Conservation (phyloP, 2,113 vertebrate genomes). For the Pedetes capensis region DNA sequence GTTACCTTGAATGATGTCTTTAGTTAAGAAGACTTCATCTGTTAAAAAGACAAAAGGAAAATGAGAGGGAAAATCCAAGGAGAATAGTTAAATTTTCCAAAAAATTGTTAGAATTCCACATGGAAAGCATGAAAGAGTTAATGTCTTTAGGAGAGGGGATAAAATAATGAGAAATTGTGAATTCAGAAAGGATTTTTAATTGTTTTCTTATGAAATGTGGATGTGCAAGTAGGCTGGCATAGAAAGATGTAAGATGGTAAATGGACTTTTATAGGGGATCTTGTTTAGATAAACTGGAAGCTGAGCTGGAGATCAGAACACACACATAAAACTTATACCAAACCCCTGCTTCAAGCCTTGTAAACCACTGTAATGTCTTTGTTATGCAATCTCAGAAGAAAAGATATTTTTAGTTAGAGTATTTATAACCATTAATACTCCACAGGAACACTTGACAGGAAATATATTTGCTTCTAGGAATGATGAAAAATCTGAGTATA, state of each 20-base stretch:
- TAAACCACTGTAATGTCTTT: background rate
- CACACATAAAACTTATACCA: background rate
- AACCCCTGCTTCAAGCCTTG: background rate
- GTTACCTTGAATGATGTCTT: constrained; percentile 53
- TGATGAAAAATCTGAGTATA: background rate
- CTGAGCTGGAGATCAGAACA: background rate
- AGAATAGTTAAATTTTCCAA: constrained; percentile 2
- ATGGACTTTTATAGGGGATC: background rate
- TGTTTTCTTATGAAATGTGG: background rate
- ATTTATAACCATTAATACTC: constrained; percentile 24
- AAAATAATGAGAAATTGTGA: constrained; percentile 32
- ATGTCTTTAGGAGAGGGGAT: background rate
- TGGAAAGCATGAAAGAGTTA: background rate
- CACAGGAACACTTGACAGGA: background rate
- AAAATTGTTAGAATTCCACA: constrained; percentile 17
- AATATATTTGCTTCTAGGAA: constrained; percentile 17
- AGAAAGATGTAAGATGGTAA: background rate
- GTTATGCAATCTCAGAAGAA: background rate
- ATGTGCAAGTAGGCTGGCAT: background rate
- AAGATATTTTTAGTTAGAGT: background rate
- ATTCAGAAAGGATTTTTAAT: constrained; percentile 25
- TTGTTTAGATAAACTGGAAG: background rate
- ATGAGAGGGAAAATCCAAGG: background rate
- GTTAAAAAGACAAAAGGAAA: constrained; percentile 40
- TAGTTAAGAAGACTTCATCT: constrained; percentile 41